These are phyloP conservation scores for Coccyzus lansbergi DNA, from an alignment of 2,797 vertebrate species.

Conservation along the genomic window DNA sequence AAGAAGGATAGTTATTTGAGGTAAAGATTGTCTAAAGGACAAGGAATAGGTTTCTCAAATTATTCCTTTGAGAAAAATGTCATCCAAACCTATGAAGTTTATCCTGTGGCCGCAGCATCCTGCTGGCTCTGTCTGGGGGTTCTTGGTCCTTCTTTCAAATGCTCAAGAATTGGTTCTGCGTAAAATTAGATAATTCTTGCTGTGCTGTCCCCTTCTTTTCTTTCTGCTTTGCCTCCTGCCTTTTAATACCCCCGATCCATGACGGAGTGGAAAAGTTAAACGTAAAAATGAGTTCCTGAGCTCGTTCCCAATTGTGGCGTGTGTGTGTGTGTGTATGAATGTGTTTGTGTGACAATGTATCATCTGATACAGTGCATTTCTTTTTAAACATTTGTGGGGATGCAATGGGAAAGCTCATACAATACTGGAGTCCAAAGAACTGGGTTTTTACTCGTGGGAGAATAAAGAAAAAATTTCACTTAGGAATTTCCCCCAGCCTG, in stretches of 20 bases:
- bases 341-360: not conserved
- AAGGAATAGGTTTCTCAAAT: not conserved
- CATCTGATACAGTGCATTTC: not conserved
- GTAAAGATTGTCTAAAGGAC: not conserved
- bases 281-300: not conserved
- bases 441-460: not conserved
- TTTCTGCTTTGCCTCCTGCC: conserved; percentile 3
- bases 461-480: not conserved
- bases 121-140: not conserved
- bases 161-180: not conserved
- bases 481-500: not conserved
- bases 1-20: not conserved
- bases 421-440: not conserved
- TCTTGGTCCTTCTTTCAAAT: conserved; percentile 31
- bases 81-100: not conserved
- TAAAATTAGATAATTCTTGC: conserved; percentile 45
- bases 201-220: not conserved
- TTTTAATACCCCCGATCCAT: not conserved
- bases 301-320: not conserved
- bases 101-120: conserved; percentile 29
- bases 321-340: not conserved
- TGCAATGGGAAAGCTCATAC: not conserved
- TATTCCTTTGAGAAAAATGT: not conserved
- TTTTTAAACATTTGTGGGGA: not conserved
- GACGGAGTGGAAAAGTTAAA: not conserved